Percentiles rank a stretch among this genome's conserved stretches.
These are phyloP conservation scores for Nanorana parkeri DNA, from an alignment of 2,113 vertebrate species.

Conservation along the genomic window DNA sequence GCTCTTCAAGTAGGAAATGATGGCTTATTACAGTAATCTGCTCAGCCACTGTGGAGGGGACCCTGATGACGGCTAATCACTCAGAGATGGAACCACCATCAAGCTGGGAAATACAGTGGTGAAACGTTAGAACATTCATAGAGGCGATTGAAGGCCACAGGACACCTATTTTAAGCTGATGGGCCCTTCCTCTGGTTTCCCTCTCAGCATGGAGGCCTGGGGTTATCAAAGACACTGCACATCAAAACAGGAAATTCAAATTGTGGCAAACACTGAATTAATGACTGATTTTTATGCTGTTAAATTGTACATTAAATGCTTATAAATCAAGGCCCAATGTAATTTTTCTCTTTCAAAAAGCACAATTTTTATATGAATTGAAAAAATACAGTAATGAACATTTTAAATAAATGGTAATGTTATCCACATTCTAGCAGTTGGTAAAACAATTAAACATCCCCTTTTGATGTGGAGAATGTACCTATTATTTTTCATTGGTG, in stretches of 20 bases:
- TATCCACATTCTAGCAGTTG: too few species aligned
- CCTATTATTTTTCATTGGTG: too few species aligned
- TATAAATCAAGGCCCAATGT: too few species aligned
- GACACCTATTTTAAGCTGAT: conserved; percentile 65
- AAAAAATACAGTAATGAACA: too few species aligned
- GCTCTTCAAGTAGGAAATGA: conserved; percentile 59
- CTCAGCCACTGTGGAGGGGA: conserved; percentile 60
- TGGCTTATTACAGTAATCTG: conserved; percentile 62
- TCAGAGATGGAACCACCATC: conserved; percentile 67
- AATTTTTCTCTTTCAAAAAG: too few species aligned
- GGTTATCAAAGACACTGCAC: conserved; percentile 4
- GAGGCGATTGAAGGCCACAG: conserved; percentile 66
- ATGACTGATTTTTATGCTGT: not conserved
- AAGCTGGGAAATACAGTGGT: conserved; percentile 61
- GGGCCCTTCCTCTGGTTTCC: conserved; percentile 51
- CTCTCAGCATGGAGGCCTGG: conserved; percentile 13
- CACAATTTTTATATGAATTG: too few species aligned
- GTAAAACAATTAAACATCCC: too few species aligned
- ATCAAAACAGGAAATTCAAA: conserved; percentile 26
- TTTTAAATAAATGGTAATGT: too few species aligned
- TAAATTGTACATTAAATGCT: too few species aligned
- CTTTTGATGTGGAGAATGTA: too few species aligned
- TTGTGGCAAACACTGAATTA: conserved; percentile 21
- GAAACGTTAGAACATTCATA: conserved; percentile 66
- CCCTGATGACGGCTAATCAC: conserved; percentile 68